Percentiles rank a stretch among this genome's conserved stretches.
Conservation (phyloP, 2,888 invertebrate genomes). For the Rhagonycha fulva region DNA sequence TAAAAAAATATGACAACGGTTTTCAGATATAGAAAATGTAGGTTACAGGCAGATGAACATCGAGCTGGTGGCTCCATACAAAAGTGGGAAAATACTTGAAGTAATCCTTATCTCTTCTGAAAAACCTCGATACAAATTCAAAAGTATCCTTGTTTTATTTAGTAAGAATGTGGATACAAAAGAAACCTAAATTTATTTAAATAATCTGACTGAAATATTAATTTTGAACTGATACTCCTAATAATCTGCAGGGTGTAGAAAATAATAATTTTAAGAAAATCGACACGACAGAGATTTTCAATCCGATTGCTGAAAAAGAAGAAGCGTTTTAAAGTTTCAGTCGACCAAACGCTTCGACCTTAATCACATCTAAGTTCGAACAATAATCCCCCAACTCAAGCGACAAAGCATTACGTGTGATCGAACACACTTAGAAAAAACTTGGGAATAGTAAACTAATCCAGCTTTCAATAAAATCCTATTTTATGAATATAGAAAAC, state of each 20-base stretch:
- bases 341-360: neutral
- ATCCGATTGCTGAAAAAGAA: neutral
- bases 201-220: neutral
- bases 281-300: neutral
- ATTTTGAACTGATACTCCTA: neutral
- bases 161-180: too few species aligned
- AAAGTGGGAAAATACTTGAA: neutral
- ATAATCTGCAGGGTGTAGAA: neutral
- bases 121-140: neutral
- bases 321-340: neutral
- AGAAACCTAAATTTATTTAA: neutral
- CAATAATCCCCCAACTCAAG: neutral
- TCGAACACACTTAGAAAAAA: neutral
- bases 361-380: neutral
- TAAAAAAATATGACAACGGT: neutral
- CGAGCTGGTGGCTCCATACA: neutral
- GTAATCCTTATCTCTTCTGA: neutral
- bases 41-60: neutral
- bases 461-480: neutral
- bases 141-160: neutral
- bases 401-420: neutral
- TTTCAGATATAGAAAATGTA: neutral
- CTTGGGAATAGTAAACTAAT: neutral
- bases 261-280: neutral
- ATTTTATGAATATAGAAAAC: neutral